Base-by-base conservation (phyloP, 1,140 invertebrate genomes). In the Drosophila ambigua region DNA sequence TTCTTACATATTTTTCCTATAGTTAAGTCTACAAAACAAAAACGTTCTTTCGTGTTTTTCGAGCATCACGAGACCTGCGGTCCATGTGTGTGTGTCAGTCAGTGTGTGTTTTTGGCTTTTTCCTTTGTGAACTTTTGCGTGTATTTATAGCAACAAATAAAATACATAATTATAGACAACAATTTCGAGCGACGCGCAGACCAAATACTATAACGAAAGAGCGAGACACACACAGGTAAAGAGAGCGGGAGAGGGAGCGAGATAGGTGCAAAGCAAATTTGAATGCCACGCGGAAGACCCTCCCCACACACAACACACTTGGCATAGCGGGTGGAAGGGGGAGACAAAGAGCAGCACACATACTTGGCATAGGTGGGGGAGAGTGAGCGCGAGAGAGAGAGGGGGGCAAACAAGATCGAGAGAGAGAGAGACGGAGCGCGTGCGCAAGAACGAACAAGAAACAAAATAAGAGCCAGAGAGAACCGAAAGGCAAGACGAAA, bases 91-190 rank as follows among this genome's bases (percentile, higher is more conserved):
- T 45, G 28, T 49, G 16, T 11, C 20, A 20, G 20, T 20, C 20
- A 20, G 31, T 54, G 2, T 46, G 15, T 43, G 41, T 39, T 44
- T 45, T 57, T 69, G 63, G 45, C 51, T 55, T 57, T 71, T 69
- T 69, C 45, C 52, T 50, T 50, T 58, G 35, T 58, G 45, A 58
- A 77, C 49, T 54, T 77, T 55, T 77, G 75, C 64, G 75, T 39
- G 35, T 87, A 89, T 89, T 83, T 55, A 84, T 89, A 88, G 84
- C 66, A 83, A 79, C 65, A 89, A 78, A 77, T 73, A 71, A 55
- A 68, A 88, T 83, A 79, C 76, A 66, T 88, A 82, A 82, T 79
- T 79, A 83, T 79, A 85, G 83, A 87, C 72, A 75, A 88, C 80
- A 65, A 77, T 75, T 77, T 63, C 24, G 80, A 75, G 67, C 45